These are phyloP conservation scores for Dipodomys stephensi DNA, from an alignment of 2,113 vertebrate genomes.

Conservation along the genomic window DNA sequence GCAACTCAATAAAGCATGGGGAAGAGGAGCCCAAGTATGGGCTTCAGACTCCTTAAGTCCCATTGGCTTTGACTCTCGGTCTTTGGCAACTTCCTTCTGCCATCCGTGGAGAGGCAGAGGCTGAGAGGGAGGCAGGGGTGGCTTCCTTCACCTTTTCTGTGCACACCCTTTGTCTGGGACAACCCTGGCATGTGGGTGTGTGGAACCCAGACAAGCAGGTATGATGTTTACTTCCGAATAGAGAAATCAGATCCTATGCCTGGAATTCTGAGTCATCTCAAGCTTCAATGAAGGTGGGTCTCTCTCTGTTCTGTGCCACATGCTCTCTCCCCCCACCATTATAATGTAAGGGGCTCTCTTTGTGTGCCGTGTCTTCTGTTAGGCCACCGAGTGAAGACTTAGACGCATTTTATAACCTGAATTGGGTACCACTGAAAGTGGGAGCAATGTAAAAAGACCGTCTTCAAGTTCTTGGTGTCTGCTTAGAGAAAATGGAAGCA, in stretches of 20 bases:
- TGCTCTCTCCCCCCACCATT: not conserved
- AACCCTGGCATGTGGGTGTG: constrained; percentile 45
- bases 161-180: constrained; percentile 31
- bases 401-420: not conserved
- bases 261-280: constrained; percentile 55
- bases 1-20: too few species aligned
- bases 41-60: not conserved
- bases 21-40: not conserved
- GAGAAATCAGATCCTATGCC: constrained; percentile 13
- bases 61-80: not conserved
- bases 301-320: not conserved
- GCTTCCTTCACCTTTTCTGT: constrained; percentile 1
- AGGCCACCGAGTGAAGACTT: not conserved
- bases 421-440: not conserved
- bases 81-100: not conserved
- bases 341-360: not conserved
- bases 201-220: constrained; percentile 57
- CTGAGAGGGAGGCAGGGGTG: not conserved
- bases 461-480: not conserved
- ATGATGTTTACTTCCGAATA: constrained; percentile 10
- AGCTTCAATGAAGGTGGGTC: not conserved
- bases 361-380: not conserved
- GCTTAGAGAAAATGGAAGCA: not conserved
- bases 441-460: not conserved
- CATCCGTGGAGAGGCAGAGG: not conserved